Evolutionary conservation across 2,113 vertebrate genomes (phyloP), one percentile per base, ranked within the genome.

Genomic region (Falco punctatus): DNA sequence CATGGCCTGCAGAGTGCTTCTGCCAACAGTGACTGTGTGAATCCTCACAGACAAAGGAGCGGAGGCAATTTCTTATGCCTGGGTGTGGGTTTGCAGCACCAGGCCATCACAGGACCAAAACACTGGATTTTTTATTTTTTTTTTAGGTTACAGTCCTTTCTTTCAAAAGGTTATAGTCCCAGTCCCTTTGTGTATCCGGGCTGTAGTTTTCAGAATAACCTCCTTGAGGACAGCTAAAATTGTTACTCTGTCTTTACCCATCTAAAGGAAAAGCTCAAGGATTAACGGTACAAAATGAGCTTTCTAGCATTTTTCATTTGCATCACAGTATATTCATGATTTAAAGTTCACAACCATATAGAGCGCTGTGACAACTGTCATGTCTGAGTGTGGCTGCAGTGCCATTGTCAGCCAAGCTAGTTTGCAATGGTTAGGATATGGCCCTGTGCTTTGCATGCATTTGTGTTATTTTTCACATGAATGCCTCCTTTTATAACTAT

Each of bases 361-460:
- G 73, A 71, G 30, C 65, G 49, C 70, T 69, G 49, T 96, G 94
- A 96, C 91, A 95, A 95, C 69, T 94, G 89, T 96, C 87, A 91
- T 26, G 64, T 58, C 38, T 69, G 74, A 90, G 59, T 0, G 4
- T 48, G 89, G 86, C 87, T 85, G 44, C 3, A 16, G 42, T 87
- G 75, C 67, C 51, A 32, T 10, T 86, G 67, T 91, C 81, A 96
- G 87, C 84, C 71, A 73, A 70, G n/a, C 11, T 22, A 55, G 73
- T 66, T 58, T 82, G 67, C 58, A 85, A 42, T 1, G 0, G 49
- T 87, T 49, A 91, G 73, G 81, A 94, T 91, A 71, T 23, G 38
- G 62, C 42, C 88, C 49, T 27, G 54, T 28, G 64, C 42, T 94
- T 95, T 87, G 54, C 58, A 89, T 75, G 38, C 22, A 27, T 89